Conservation (phyloP, 2,888 invertebrate genomes). For the Brachypalpus laphriformis region DNA sequence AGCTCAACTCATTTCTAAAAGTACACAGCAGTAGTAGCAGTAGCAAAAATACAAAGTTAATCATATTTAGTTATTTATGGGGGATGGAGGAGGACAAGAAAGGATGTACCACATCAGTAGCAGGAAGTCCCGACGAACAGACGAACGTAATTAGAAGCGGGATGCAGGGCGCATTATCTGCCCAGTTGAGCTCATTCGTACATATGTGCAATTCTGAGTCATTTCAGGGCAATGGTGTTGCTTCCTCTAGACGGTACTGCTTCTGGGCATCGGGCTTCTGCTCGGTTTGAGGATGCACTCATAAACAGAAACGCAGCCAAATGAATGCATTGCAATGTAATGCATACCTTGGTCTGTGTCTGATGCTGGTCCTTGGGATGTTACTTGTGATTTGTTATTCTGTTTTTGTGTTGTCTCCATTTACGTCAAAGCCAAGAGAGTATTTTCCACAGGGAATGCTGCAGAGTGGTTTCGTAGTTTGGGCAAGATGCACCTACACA, state of each 20-base stretch:
- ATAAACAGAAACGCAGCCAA: constrained; percentile 28
- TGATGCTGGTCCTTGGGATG: constrained; percentile 28
- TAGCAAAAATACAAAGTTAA: constrained; percentile 61
- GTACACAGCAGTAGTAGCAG: background rate
- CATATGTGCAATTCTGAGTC: constrained; percentile 35
- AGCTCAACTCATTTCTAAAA: constrained; percentile 67
- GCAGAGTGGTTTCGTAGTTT: background rate
- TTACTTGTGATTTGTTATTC: constrained; percentile 68
- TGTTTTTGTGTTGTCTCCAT: constrained; percentile 61
- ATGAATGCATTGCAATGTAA: constrained; percentile 14
- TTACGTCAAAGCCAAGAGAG: constrained; percentile 37
- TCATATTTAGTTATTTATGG: constrained; percentile 70
- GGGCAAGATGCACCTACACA: background rate
- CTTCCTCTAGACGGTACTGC: constrained; percentile 5
- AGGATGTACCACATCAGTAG: constrained; percentile 5
- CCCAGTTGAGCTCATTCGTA: constrained; percentile 40
- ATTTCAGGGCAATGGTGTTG: constrained; percentile 19
- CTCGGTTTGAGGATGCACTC: constrained; percentile 25
- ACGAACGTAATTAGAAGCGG: constrained; percentile 65
- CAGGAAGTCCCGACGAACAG: constrained; percentile 36
- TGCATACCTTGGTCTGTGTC: background rate
- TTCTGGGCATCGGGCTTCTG: background rate
- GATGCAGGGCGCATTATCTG: constrained; percentile 61
- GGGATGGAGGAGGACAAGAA: constrained; percentile 15
- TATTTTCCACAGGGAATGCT: constrained; percentile 16